Percentiles rank a stretch among this genome's conserved stretches.
These are phyloP conservation scores for Ennomos quercinarius DNA, from an alignment of 2,888 invertebrate species.

Conservation along the genomic window DNA sequence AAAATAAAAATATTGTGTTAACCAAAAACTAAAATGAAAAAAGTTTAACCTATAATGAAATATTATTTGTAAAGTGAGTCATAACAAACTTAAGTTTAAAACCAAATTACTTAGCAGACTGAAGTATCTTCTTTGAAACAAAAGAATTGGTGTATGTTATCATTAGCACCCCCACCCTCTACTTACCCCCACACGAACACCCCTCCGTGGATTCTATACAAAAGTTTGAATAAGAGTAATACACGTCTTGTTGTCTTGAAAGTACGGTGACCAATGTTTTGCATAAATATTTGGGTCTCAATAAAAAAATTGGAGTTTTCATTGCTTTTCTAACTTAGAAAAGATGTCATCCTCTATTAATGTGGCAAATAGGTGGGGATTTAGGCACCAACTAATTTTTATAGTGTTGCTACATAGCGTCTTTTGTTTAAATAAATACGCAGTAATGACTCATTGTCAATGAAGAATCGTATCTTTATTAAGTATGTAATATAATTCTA, in stretches of 20 bases:
- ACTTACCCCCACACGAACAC: conserved; percentile 25
- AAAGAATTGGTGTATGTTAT: conserved; percentile 67
- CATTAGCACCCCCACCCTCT: conserved; percentile 53
- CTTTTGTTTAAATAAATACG: too few relatives aligned
- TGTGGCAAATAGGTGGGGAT: too few relatives aligned
- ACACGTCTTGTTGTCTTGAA: conserved; percentile 77
- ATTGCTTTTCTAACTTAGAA: too few relatives aligned
- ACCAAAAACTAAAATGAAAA: too few relatives aligned
- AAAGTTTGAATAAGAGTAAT: conserved; percentile 83
- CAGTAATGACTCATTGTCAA: too few relatives aligned
- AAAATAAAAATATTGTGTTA: too few relatives aligned
- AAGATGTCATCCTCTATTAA: too few relatives aligned
- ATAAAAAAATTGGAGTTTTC: too few relatives aligned
- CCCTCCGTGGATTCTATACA: conserved; percentile 73
- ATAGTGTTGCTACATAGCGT: too few relatives aligned
- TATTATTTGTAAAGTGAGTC: conserved; percentile 14
- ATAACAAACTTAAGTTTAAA: conserved; percentile 34
- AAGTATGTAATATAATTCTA: too few relatives aligned
- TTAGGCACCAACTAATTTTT: too few relatives aligned
- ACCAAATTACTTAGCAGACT: conserved; percentile 47
- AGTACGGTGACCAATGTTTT: conserved; percentile 48
- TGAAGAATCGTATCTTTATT: too few relatives aligned
- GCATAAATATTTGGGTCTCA: not conserved
- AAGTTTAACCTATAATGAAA: not conserved
- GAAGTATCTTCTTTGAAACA: conserved; percentile 51